phyloP scores from a whole-genome alignment of 2,113 vertebrate genomes.

The Myotis brandtii region DNA sequence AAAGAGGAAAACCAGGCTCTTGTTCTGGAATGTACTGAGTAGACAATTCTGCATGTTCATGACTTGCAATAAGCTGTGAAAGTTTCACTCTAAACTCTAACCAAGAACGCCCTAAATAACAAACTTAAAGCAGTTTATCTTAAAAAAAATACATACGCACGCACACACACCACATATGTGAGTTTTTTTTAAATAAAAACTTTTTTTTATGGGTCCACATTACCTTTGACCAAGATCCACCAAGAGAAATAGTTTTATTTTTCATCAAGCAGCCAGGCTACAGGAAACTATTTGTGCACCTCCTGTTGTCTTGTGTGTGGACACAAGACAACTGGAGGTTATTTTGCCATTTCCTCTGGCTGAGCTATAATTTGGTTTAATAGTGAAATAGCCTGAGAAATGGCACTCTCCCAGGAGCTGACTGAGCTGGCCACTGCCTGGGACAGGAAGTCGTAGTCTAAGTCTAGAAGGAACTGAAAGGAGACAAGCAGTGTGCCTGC shows the following conservation, averaged over 20 bases:
- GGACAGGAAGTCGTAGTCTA: slow-evolving; percentile 44
- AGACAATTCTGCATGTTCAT: background rate
- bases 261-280: background rate
- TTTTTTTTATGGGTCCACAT: background rate
- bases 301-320: background rate
- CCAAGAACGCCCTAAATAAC: background rate
- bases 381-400: slow-evolving; percentile 28
- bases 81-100: background rate
- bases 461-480: slow-evolving; percentile 69
- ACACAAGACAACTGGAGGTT: background rate
- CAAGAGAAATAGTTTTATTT: slow-evolving; percentile 36
- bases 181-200: background rate
- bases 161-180: too few relatives aligned
- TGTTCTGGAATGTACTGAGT: background rate
- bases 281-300: background rate
- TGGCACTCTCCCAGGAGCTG: background rate
- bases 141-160: background rate
- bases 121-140: background rate
- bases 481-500: background rate
- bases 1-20: background rate
- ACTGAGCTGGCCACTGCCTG: background rate
- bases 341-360: background rate
- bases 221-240: slow-evolving; percentile 8
- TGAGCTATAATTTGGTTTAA: slow-evolving; percentile 45
- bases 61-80: background rate